Percentiles rank a stretch among this genome's conserved stretches.
These are phyloP conservation scores for Leistus spinibarbis DNA, from an alignment of 2,888 invertebrate species.

Conservation along the genomic window DNA sequence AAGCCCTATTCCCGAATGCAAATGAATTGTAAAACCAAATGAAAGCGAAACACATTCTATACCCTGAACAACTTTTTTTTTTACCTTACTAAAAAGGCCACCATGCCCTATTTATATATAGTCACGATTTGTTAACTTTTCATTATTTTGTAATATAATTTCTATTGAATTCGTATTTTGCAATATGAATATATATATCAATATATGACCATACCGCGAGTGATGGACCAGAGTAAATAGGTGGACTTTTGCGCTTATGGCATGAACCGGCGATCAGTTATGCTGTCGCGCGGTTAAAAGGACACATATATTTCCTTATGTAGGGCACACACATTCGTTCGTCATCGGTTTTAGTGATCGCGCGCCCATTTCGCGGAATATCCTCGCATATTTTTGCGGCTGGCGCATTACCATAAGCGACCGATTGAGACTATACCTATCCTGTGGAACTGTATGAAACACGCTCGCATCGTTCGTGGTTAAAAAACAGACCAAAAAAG, in stretches of 20 bases:
- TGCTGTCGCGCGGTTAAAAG: neutral
- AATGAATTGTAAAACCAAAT: conserved; percentile 30
- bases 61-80: neutral
- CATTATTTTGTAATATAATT: too few relatives aligned
- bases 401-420: neutral
- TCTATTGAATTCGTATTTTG: too few relatives aligned
- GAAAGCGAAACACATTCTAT: conserved; percentile 18
- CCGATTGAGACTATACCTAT: conserved; percentile 4
- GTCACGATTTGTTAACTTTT: too few relatives aligned
- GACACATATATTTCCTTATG: neutral
- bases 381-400: neutral
- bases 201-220: too few relatives aligned
- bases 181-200: too few relatives aligned
- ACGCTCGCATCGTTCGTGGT: neutral
- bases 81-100: neutral
- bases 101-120: too few relatives aligned
- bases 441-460: neutral
- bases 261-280: too few relatives aligned
- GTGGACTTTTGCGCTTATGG: too few relatives aligned
- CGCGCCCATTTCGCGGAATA: neutral
- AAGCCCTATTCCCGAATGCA: conserved; percentile 46
- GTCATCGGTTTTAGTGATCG: conserved; percentile 4
- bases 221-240: too few relatives aligned
- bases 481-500: neutral
- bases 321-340: neutral